Conservation (phyloP, 2,888 invertebrate genomes). For the Heliconius aoede region DNA sequence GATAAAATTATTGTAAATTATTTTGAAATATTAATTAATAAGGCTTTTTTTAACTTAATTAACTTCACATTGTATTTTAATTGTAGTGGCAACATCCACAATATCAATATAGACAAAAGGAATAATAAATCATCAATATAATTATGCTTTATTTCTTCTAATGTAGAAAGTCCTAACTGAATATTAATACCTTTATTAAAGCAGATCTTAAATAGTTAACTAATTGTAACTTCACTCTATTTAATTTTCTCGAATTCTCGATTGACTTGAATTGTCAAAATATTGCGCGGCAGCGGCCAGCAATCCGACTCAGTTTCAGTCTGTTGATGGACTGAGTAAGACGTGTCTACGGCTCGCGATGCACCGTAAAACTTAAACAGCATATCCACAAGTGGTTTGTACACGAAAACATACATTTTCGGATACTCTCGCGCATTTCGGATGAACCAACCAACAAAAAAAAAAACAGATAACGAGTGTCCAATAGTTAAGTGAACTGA, state of each 20-base stretch:
- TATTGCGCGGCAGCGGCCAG: conserved; percentile 25
- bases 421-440: conserved; percentile 31
- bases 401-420: conserved; percentile 30
- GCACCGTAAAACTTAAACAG: conserved; percentile 18
- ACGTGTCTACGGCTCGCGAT: background rate
- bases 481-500: conserved; percentile 61
- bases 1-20: too few species aligned
- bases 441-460: conserved; percentile 40
- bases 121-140: background rate
- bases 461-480: conserved; percentile 29
- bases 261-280: conserved; percentile 31
- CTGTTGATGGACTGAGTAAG: conserved; percentile 43
- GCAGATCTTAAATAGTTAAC: too few species aligned
- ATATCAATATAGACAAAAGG: background rate
- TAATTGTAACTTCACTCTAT: conserved; percentile 18
- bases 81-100: background rate
- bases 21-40: too few species aligned
- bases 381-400: conserved; percentile 37
- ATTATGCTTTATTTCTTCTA: background rate
- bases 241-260: conserved; percentile 30
- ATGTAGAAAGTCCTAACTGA: background rate
- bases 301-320: conserved; percentile 41
- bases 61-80: background rate
- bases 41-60: too few species aligned
- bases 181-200: too few species aligned